Conservation (phyloP, 2,113 vertebrate genomes). For the Gambusia affinis region DNA sequence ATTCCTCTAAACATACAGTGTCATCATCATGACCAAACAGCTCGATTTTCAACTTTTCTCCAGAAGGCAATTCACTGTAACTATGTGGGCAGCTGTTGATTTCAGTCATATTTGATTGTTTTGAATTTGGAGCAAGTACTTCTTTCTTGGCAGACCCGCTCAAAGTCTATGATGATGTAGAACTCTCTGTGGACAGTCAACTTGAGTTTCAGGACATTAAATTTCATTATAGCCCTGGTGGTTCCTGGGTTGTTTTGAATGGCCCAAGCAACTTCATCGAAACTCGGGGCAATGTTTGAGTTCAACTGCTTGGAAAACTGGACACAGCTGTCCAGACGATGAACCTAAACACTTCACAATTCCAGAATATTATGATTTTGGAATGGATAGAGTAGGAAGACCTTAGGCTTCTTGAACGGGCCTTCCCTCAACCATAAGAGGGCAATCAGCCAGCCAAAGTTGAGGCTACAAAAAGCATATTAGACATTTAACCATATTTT, state of each 20-base stretch:
- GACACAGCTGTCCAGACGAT: not conserved
- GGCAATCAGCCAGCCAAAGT: not conserved
- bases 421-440: not conserved
- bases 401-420: not conserved
- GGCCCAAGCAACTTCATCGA: no score
- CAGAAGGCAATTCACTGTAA: not conserved
- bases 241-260: not conserved
- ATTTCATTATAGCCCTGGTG: not conserved
- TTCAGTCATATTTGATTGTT: not conserved
- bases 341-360: not conserved
- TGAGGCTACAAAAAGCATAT: not conserved
- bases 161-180: no score
- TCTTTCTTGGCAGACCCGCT: no score
- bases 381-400: not conserved
- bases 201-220: not conserved
- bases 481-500: not conserved
- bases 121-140: no score
- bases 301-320: not conserved
- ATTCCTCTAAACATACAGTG: not conserved
- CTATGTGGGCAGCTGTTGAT: not conserved
- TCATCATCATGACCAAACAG: not conserved
- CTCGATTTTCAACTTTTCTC: not conserved
- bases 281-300: not conserved
- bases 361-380: not conserved
- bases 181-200: not conserved